phyloP scores from a whole-genome alignment of 2,797 vertebrate species.

The Columba guinea region DNA sequence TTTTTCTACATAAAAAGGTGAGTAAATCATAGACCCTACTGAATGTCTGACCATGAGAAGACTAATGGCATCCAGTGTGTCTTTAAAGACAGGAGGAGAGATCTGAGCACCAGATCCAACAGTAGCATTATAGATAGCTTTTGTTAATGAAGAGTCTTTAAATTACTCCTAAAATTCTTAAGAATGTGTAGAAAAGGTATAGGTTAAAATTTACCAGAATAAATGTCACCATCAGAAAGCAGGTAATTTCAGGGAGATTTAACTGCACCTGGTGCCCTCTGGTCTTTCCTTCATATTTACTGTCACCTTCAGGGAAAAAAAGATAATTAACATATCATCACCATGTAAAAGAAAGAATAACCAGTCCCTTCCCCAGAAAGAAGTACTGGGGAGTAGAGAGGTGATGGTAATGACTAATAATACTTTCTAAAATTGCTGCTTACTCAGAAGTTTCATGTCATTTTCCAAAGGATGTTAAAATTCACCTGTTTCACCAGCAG shows the following conservation, averaged over 20 bases:
- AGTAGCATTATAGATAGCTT: not conserved
- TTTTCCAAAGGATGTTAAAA: not conserved
- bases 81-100: not conserved
- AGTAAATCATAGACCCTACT: not conserved
- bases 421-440: not conserved
- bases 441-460: not conserved
- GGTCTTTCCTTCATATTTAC: not conserved
- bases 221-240: not conserved
- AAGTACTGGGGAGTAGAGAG: not conserved
- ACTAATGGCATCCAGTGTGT: not conserved
- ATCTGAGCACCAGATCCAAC: not conserved
- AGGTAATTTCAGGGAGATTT: not conserved
- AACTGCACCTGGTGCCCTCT: not conserved
- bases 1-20: not conserved
- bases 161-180: not conserved
- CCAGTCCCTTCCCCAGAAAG: not conserved
- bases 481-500: not conserved
- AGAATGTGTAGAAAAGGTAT: not conserved
- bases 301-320: not conserved
- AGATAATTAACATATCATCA: not conserved
- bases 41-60: not conserved
- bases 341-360: not conserved
- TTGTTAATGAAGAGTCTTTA: not conserved
- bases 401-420: not conserved
- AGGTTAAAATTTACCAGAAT: not conserved